A percentile compares a stretch with the other conserved stretches of the same genome.
Conservation (phyloP, 2,113 vertebrate genomes). For the Accipiter virgatus region DNA sequence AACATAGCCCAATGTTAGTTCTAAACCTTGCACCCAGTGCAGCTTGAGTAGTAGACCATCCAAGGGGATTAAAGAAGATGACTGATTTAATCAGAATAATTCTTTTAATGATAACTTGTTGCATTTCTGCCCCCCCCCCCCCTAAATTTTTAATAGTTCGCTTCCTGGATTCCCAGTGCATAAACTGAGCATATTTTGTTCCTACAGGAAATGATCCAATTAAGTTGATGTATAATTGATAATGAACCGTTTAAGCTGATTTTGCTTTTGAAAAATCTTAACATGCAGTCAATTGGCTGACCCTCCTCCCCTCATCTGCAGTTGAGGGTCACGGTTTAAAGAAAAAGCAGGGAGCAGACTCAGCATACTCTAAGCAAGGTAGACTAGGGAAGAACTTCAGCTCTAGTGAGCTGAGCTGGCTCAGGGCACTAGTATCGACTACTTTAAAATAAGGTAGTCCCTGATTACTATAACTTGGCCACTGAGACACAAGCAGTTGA, state of each 20-base stretch:
- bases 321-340: not conserved
- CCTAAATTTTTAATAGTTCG: constrained; percentile 43
- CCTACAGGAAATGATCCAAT: constrained; percentile 67
- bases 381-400: not conserved
- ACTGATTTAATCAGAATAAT: constrained; percentile 62
- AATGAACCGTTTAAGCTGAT: constrained; percentile 61
- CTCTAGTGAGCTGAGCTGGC: not conserved
- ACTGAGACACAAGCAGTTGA: not conserved
- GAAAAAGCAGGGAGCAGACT: not conserved
- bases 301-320: not conserved
- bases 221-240: constrained; percentile 59
- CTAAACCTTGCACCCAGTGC: constrained; percentile 17
- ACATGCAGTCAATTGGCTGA: not conserved
- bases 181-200: constrained; percentile 53
- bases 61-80: constrained; percentile 40
- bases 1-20: not conserved
- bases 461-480: not conserved
- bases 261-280: constrained; percentile 33
- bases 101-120: constrained; percentile 59
- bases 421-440: not conserved
- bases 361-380: not conserved
- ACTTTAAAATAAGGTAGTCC: not conserved
- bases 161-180: constrained; percentile 54
- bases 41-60: not conserved
- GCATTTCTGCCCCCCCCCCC: not conserved